Conservation (phyloP, 2,113 vertebrate genomes). For the Scolopax mira region DNA sequence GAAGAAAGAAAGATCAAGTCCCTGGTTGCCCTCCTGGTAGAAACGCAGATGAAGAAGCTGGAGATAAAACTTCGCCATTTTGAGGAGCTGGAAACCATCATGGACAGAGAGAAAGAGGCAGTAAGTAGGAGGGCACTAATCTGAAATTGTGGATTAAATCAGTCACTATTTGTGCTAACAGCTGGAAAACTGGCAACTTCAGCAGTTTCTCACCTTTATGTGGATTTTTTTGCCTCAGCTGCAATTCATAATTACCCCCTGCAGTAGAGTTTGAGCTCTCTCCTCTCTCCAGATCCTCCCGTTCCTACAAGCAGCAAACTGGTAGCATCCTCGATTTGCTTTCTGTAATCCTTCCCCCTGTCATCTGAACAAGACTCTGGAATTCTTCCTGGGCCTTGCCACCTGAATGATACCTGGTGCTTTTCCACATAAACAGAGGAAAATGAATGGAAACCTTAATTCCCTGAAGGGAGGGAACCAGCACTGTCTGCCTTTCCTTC, state of each 20-base stretch:
- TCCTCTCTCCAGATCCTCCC: not conserved
- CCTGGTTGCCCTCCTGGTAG: slow-evolving; percentile 92
- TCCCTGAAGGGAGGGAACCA: not conserved
- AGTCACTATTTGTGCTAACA: rapidly evolving
- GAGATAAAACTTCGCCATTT: slow-evolving; percentile 98
- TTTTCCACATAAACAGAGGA: not conserved
- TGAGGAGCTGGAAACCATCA: slow-evolving; percentile 97
- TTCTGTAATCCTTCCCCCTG: not conserved
- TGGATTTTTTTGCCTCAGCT: not conserved
- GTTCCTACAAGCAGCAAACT: not conserved
- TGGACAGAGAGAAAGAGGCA: slow-evolving; percentile 97
- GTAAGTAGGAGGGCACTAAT: slow-evolving; percentile 72
- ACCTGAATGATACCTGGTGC: rapidly evolving
- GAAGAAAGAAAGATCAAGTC: slow-evolving; percentile 98
- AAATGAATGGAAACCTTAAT: not conserved
- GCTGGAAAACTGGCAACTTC: not conserved
- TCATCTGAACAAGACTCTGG: rapidly evolving
- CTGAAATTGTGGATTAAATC: not conserved
- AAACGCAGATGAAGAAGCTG: slow-evolving; percentile 98
- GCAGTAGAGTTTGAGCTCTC: not conserved
- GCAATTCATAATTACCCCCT: not conserved
- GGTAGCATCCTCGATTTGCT: not conserved
- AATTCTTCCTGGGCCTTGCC: not conserved
- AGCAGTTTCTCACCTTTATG: not conserved
- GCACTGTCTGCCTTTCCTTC: not conserved